Evolutionary conservation across 2,888 invertebrate species (phyloP).

Genomic region (Osmoderma eremita): DNA sequence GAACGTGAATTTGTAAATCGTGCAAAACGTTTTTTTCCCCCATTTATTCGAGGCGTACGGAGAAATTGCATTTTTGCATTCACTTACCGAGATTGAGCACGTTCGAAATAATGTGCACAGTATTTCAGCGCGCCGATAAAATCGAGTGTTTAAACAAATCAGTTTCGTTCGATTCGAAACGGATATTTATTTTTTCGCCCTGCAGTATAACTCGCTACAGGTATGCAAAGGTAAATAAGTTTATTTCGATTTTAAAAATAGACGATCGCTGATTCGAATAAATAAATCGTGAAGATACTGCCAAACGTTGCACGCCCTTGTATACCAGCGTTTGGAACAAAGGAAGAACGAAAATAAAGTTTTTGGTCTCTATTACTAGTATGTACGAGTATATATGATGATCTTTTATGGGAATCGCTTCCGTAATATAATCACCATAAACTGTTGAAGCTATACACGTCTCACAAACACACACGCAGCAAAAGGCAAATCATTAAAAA

Average conservation of each 20-base stretch:
- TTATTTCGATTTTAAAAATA: constrained; percentile 21
- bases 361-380: no score
- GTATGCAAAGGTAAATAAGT: constrained; percentile 2
- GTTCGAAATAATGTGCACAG: constrained; percentile 20
- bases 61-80: constrained; percentile 20
- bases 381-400: neutral
- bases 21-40: no score
- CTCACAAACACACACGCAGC: constrained; percentile 22
- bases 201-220: neutral
- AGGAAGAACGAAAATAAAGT: no score
- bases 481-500: constrained; percentile 31
- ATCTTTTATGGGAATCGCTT: constrained; percentile 10
- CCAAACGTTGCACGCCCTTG: no score
- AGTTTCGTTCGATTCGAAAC: constrained; percentile 30
- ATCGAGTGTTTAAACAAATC: constrained; percentile 31
- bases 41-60: constrained; percentile 14
- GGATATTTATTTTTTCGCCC: constrained; percentile 34
- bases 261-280: constrained; percentile 15
- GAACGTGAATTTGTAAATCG: constrained; percentile 18
- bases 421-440: constrained; percentile 34
- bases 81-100: constrained; percentile 27
- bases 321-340: no score
- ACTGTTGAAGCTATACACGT: constrained; percentile 22
- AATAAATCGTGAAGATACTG: constrained; percentile 2
- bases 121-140: constrained; percentile 32